Conservation (phyloP, 1,140 invertebrate genomes). For the Solen grandis region DNA sequence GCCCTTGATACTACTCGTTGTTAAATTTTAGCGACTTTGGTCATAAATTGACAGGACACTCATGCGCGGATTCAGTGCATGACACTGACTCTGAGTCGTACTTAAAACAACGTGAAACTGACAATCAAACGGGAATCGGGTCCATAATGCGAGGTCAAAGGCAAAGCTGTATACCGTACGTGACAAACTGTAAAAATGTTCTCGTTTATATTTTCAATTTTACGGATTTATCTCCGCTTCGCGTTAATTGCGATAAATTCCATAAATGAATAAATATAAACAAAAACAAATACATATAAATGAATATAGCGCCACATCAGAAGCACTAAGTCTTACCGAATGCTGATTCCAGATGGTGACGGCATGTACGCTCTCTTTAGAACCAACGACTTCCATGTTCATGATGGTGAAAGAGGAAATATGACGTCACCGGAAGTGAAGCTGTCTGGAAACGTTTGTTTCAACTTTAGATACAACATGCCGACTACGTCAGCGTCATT, state of each 20-base stretch:
- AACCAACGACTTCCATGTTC: constrained; percentile 22
- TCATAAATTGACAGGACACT: too few species aligned
- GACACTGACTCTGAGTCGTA: too few species aligned
- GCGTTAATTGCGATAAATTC: too few species aligned
- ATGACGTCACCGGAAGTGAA: not conserved
- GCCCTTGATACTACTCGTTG: not conserved
- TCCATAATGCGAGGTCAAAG: too few species aligned
- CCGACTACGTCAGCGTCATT: constrained; percentile 6
- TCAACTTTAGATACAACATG: constrained; percentile 38
- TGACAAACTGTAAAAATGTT: too few species aligned
- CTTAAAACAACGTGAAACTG: too few species aligned
- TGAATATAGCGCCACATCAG: not conserved
- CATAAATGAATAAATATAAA: too few species aligned
- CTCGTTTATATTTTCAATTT: too few species aligned
- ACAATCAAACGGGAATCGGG: too few species aligned
- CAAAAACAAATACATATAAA: too few species aligned
- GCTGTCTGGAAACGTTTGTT: constrained; percentile 12
- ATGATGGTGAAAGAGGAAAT: not conserved
- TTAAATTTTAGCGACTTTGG: not conserved
- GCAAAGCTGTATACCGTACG: too few species aligned
- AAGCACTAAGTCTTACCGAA: not conserved
- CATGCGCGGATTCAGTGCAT: not conserved
- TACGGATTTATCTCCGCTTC: too few species aligned
- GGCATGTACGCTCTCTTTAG: constrained; percentile 22
- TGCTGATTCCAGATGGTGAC: constrained; percentile 9